phyloP scores from a whole-genome alignment of 2,888 invertebrate species.

The Cybosia mesomella region DNA sequence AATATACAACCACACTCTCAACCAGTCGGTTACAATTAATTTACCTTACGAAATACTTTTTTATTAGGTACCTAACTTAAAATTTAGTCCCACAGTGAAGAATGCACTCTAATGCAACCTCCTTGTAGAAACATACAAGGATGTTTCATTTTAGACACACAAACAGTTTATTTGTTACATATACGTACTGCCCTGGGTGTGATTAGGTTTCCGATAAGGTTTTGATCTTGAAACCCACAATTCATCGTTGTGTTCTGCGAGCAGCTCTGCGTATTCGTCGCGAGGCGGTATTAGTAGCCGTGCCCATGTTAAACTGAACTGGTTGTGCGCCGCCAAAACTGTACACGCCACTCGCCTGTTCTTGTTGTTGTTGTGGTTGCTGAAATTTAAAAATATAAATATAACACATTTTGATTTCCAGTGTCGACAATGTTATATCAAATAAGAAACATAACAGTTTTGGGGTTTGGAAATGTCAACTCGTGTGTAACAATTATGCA shows the following conservation, averaged over 20 bases:
- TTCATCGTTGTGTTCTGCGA: conserved; percentile 73
- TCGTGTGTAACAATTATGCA: too few species aligned
- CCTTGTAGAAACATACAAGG: conserved; percentile 31
- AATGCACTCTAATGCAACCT: conserved; percentile 21
- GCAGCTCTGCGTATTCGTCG: conserved; percentile 74
- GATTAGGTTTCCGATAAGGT: not conserved
- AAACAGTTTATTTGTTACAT: conserved; percentile 30
- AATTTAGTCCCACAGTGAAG: conserved; percentile 41
- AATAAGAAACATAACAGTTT: too few species aligned
- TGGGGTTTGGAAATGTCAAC: too few species aligned
- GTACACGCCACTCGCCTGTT: conserved; percentile 59
- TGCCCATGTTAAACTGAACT: conserved; percentile 77
- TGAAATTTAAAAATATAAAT: conserved; percentile 19
- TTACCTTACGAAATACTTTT: conserved; percentile 26
- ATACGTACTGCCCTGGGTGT: conserved; percentile 32
- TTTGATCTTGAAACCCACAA: not conserved
- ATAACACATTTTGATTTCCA: not conserved
- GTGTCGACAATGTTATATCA: too few species aligned
- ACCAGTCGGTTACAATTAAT: conserved; percentile 28
- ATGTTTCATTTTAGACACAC: conserved; percentile 20
- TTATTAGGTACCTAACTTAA: conserved; percentile 39
- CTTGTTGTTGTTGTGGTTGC: conserved; percentile 44
- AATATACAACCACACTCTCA: conserved; percentile 41
- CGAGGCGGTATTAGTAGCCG: conserved; percentile 54
- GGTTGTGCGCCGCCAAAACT: conserved; percentile 59